Conservation (phyloP, 2,888 invertebrate genomes). For the Noctua janthina region DNA sequence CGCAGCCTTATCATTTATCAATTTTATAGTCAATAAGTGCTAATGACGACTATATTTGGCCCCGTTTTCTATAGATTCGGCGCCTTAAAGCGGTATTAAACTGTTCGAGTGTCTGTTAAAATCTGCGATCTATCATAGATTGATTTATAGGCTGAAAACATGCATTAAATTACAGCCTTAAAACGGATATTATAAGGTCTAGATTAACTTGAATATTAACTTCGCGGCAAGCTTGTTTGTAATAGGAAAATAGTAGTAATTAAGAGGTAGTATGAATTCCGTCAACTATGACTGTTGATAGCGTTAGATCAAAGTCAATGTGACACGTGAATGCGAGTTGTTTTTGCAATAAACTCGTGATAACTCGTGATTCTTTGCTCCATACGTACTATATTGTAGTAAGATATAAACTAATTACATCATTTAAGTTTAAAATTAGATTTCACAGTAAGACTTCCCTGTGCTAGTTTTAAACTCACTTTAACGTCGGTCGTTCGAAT, state of each 20-base stretch:
- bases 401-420: neutral
- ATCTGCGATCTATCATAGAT: slow-evolving; percentile 38
- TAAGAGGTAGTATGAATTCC: slow-evolving; percentile 42
- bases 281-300: slow-evolving; percentile 59
- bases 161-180: slow-evolving; percentile 7
- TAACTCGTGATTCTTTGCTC: slow-evolving; percentile 5
- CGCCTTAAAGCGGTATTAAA: slow-evolving; percentile 16
- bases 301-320: slow-evolving; percentile 69
- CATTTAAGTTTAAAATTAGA: neutral
- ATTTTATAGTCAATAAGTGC: slow-evolving; percentile 53
- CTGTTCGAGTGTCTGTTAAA: slow-evolving; percentile 23
- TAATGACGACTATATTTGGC: slow-evolving; percentile 44
- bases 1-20: slow-evolving; percentile 56
- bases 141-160: slow-evolving; percentile 40
- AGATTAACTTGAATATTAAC: slow-evolving; percentile 3
- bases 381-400: neutral
- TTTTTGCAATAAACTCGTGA: slow-evolving; percentile 43
- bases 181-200: neutral
- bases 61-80: slow-evolving; percentile 27
- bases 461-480: slow-evolving; percentile 18
- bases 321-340: slow-evolving; percentile 62
- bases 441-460: slow-evolving; percentile 4
- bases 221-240: slow-evolving; percentile 36
- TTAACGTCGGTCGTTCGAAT: slow-evolving; percentile 11
- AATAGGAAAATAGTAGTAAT: slow-evolving; percentile 41